Base-by-base conservation (phyloP, 2,888 invertebrate genomes). In the Hypena proboscidalis region DNA sequence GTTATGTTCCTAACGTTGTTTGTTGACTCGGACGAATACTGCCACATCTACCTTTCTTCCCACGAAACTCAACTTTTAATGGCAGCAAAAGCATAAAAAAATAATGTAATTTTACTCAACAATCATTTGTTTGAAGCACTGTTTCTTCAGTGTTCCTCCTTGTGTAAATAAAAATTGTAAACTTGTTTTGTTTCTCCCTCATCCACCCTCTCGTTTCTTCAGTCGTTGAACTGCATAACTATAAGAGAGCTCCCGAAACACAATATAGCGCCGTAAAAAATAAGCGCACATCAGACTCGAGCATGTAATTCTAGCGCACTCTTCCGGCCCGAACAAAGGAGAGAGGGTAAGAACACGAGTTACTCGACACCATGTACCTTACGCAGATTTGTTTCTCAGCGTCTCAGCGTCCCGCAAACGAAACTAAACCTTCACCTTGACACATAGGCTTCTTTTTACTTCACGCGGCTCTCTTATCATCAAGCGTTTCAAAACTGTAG, bases 281-380 rank as follows among this genome's bases (percentile, higher is more conserved):
- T 90, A 90, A 90, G 90, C 90, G 88, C 87, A 83, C 90, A 90
- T 90, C 90, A 90, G 88, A 85, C 81, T 90, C 77, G 83, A 90
- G 90, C 90, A 88, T 90, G 90, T 90, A 90, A 90, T 90, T 90
- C 90, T 90, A 90, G 90, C 89, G 87, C 84, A 86, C 89, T 89
- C 90, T 90, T 90, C 90, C 90, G 90, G 85, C 83, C 78, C 83
- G 85, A 87, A 90, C 90, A 90, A 90, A 90, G 85, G 84, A 86
- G 88, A 84, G 90, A 89, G 90, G 89, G 90, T 88, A 90, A 89
- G 89, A 88, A 90, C 90, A 89, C 89, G 90, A 90, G 90, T 90
- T 89, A 90, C 89, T 88, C 90, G 89, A 90, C 90, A 90, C 90
- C 88, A 85, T 74, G 85, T 83, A 83, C 88, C 88, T 87, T 83